Percentiles rank a stretch among this genome's conserved stretches.
Conservation (phyloP, 2,113 vertebrate species). For the Stomatorhinus ivindoensis region DNA sequence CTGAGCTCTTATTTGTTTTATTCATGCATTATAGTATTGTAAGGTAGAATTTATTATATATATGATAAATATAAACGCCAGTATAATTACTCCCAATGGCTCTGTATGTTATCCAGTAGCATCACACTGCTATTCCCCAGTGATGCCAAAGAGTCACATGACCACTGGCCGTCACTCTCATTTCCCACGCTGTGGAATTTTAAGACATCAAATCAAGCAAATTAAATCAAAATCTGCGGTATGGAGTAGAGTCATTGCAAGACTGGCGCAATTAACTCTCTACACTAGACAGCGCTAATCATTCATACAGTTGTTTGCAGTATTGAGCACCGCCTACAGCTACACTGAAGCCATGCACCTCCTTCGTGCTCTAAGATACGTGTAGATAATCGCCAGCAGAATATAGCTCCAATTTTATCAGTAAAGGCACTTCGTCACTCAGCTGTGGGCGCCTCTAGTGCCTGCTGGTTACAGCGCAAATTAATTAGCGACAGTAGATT, state of each 20-base stretch:
- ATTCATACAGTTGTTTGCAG: not conserved
- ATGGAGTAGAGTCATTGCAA: not conserved
- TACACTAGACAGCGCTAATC: not conserved
- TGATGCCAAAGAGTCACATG: not conserved
- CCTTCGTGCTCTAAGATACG: not conserved
- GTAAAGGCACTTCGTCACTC: not conserved
- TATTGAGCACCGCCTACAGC: not conserved
- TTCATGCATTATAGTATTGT: not conserved
- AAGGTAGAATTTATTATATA: not conserved
- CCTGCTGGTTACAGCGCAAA: not conserved
- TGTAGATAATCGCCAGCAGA: not conserved
- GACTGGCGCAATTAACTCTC: not conserved
- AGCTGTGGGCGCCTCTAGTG: not conserved
- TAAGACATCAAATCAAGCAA: not conserved
- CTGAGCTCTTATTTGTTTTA: not conserved
- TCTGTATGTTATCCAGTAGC: not conserved
- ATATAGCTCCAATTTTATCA: not conserved
- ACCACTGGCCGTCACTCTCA: not conserved
- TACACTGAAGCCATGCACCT: not conserved
- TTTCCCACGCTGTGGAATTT: not conserved
- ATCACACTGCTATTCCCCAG: not conserved
- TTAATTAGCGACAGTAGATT: not conserved
- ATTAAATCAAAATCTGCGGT: not conserved
- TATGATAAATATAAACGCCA: no score
- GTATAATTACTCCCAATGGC: not conserved